Percentiles rank a stretch among this genome's conserved stretches.
phyloP scores from a whole-genome alignment of 1,140 invertebrate species.

The Drosophila pachea region DNA sequence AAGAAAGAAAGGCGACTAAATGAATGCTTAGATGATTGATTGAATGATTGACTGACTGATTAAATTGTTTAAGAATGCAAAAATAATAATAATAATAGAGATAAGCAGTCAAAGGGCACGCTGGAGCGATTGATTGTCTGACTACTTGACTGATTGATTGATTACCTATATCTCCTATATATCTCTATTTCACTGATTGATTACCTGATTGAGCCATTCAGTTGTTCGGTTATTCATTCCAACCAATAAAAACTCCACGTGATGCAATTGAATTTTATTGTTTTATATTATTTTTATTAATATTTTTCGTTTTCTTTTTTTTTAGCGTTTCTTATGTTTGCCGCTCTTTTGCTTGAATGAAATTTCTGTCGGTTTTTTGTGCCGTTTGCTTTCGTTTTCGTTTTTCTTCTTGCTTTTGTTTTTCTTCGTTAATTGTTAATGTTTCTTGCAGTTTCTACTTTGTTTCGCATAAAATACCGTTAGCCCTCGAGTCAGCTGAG shows the following conservation, averaged over 20 bases:
- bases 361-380: conserved; percentile 42
- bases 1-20: too few relatives aligned
- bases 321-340: conserved; percentile 38
- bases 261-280: conserved; percentile 57
- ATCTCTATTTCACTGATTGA: too few relatives aligned
- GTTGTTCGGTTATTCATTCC: not conserved
- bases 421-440: conserved; percentile 42
- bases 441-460: conserved; percentile 33
- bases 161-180: too few relatives aligned
- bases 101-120: too few relatives aligned
- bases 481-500: conserved; percentile 29
- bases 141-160: too few relatives aligned
- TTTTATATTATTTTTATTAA: conserved; percentile 73
- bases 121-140: too few relatives aligned
- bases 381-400: conserved; percentile 51
- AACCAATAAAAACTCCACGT: not conserved
- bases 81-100: too few relatives aligned
- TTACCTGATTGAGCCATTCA: not conserved
- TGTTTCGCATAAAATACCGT: conserved; percentile 59
- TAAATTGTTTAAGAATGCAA: too few relatives aligned
- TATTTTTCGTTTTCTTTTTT: conserved; percentile 43
- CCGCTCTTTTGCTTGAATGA: conserved; percentile 39
- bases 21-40: too few relatives aligned
- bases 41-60: too few relatives aligned
- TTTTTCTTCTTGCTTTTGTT: conserved; percentile 49